phyloP scores from a whole-genome alignment of 2,797 vertebrate species.

The Oryzias sinensis region DNA sequence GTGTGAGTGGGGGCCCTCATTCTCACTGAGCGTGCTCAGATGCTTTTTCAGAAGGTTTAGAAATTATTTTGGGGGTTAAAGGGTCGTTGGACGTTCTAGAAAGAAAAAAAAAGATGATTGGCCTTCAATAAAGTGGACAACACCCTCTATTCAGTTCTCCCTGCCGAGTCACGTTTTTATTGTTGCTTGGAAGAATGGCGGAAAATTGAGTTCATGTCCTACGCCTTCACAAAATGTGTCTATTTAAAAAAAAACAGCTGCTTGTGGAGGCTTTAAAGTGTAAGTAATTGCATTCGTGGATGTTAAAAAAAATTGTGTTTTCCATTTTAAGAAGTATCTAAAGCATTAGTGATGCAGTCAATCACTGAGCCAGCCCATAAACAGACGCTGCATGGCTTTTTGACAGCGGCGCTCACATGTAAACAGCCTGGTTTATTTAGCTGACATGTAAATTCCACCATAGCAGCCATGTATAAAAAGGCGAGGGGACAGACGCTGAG shows the following conservation, averaged over 20 bases:
- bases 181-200: not conserved
- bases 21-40: too few relatives aligned
- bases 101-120: too few relatives aligned
- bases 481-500: slow-evolving; percentile 32
- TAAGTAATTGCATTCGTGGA: too few relatives aligned
- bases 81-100: too few relatives aligned
- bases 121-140: too few relatives aligned
- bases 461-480: slow-evolving; percentile 37
- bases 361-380: slow-evolving; percentile 40
- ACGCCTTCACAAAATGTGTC: not conserved
- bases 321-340: slow-evolving; percentile 8
- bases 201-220: not conserved
- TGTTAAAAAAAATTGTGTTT: slow-evolving; percentile 2
- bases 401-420: slow-evolving; percentile 50
- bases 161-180: not conserved
- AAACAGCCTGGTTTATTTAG: slow-evolving; percentile 64
- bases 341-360: slow-evolving; percentile 19
- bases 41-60: too few relatives aligned
- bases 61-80: too few relatives aligned
- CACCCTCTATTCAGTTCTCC: too few relatives aligned
- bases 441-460: slow-evolving; percentile 64
- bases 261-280: not conserved
- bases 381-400: slow-evolving; percentile 51
- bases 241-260: not conserved
- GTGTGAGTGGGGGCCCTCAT: too few relatives aligned